Conservation (phyloP, 2,113 vertebrate genomes). For the Forbesichthys agassizii region DNA sequence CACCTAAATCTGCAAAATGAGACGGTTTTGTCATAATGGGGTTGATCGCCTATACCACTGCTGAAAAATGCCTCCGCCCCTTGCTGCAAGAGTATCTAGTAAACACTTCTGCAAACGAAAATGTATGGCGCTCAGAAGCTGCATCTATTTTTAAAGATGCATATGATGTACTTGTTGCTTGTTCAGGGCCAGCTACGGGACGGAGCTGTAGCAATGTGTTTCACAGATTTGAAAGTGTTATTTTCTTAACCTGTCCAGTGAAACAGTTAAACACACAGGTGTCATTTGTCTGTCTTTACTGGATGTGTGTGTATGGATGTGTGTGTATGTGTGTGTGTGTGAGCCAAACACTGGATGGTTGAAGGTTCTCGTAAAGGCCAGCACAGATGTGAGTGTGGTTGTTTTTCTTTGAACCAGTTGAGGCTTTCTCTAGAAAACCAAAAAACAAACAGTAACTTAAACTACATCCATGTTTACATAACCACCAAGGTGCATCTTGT, state of each 20-base stretch:
- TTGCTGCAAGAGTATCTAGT: slow-evolving; percentile 14
- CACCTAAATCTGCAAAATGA: slow-evolving; percentile 45
- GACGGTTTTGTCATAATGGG: slow-evolving; percentile 67
- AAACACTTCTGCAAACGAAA: background rate
- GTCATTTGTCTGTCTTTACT: slow-evolving; percentile 44
- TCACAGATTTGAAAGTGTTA: background rate
- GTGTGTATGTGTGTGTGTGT: background rate
- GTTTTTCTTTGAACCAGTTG: slow-evolving; percentile 53
- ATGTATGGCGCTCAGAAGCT: background rate
- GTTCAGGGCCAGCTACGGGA: background rate
- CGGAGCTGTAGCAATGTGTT: background rate
- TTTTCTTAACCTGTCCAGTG: slow-evolving; percentile 5
- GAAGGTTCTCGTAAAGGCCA: slow-evolving; percentile 67
- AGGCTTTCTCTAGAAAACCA: slow-evolving; percentile 66
- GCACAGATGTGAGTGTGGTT: slow-evolving; percentile 69
- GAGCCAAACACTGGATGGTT: slow-evolving; percentile 62
- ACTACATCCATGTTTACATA: slow-evolving; percentile 48
- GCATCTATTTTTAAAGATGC: background rate
- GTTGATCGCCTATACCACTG: slow-evolving; percentile 40
- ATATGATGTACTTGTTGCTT: too few species aligned
- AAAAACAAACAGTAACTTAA: slow-evolving; percentile 53
- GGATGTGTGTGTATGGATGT: slow-evolving; percentile 4
- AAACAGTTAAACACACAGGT: slow-evolving; percentile 50
- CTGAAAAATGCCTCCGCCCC: slow-evolving; percentile 2
- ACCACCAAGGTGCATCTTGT: slow-evolving; percentile 32